These are phyloP conservation scores for Pelodiscus sinensis DNA, from an alignment of 2,113 vertebrate species.

Conservation along the genomic window DNA sequence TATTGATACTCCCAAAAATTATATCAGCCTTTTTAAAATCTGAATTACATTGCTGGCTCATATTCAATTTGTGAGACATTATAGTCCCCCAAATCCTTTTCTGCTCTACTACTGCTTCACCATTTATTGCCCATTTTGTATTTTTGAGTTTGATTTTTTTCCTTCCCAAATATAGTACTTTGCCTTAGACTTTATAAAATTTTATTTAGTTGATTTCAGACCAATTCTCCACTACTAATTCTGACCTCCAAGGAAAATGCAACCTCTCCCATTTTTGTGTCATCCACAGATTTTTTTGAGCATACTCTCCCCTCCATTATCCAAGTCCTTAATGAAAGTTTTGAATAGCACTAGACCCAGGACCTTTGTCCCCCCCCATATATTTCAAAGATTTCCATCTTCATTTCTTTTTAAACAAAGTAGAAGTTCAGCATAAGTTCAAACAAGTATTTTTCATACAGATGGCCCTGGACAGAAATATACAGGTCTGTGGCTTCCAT, in stretches of 20 bases:
- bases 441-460: background rate
- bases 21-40: background rate
- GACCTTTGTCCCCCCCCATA: background rate
- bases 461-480: background rate
- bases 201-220: background rate
- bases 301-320: background rate
- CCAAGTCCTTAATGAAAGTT: background rate
- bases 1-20: background rate
- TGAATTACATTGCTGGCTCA: background rate
- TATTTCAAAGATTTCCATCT: background rate
- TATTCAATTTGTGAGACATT: background rate
- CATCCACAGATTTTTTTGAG: background rate
- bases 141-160: background rate
- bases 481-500: background rate
- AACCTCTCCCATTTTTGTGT: background rate
- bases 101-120: background rate
- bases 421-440: background rate
- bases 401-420: background rate
- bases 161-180: background rate
- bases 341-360: background rate
- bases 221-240: background rate
- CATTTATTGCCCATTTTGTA: background rate
- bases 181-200: background rate
- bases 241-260: background rate
- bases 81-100: background rate